Base-by-base conservation (phyloP, 30 jellyfish, hydroid and myxozoan species). In the Hydra vulgaris region DNA sequence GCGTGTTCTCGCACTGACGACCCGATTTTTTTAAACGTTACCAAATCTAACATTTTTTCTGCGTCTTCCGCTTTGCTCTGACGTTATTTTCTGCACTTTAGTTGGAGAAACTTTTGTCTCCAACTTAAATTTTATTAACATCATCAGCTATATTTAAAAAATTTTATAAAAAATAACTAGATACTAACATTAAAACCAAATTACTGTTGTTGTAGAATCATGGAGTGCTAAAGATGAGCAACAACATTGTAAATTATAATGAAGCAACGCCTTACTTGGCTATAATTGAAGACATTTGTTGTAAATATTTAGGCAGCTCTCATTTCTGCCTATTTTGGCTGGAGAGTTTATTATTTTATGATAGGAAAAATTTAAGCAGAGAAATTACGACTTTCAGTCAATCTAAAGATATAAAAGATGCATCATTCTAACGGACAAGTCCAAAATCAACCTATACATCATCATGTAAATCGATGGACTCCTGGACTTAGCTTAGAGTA, bases 211-310 rank as follows among this genome's bases (percentile, higher is more conserved):
- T 78, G 61, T 40, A 27, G 26, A 54, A 53, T 21, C 85, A 78
- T 78, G 85, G 85, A 78, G 85, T 78, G 85, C 78, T 78, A 78
- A 78, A 78, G 66, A 78, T 78, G 85, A 78, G 85, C 85, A 24
- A 78, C 66, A 52, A 25, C 24, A 23, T 78, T 52, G 80, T 53
- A 78, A 77, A 78, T 55, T 52, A 78, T 78, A 77, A 54, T 78
- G 79, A 61, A 24, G 54, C 55, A 54, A 21, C 83, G 85, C 85
- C 85, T 78, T 78, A 1, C 66, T 40, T 78, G 85, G 85, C 85
- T 78, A 1, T 25, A 22, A 53, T 8, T 25, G 66, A 40, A 40
- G 26, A 25, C 26, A 27, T 20, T 26, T 7, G 25, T 25, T 21
- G 66, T 23, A 78, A 78, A 23, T 17, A 78, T 77, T 78, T 52